Evolutionary conservation across 1,140 invertebrate species (phyloP), one percentile per base, ranked within the genome.

Genomic region (Brachionus rotundiformis): DNA sequence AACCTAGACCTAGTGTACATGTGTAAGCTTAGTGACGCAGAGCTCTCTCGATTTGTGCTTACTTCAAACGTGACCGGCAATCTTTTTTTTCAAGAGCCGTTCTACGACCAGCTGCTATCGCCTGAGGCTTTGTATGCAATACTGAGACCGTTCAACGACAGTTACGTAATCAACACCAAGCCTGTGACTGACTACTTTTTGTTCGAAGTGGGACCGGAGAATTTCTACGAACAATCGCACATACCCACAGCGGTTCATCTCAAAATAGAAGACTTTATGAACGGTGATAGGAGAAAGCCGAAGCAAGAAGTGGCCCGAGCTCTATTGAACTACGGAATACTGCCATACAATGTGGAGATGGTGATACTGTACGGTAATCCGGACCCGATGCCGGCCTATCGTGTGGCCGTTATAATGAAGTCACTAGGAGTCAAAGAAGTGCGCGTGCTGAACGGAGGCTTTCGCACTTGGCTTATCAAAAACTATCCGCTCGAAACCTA

Each of bases 381-480:
- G 0, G 76, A 79, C 44, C 76, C 76, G 3, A 54, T 79, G 47
- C 16, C 47, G 0, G 29, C 76, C 19, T 79, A 54, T 25, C 13
- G 76, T 23, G 27, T 63, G 1, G 76, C 76, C 2, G 4, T 79
- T 6, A 25, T 79, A 31, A 79, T 79, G 76, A 79, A 79, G 29
- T 54, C 29, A 11, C 7, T 79, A 25, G 76, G 76, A 11, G 47
- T 79, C 2, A 54, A 41, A 33, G 54, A 63, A 27, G 76, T 79
- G 10, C 76, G 27, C 25, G 76, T 79, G 8, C 76, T 79, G 0
- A 79, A 79, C 23, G 76, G 76, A n/a, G 76, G 76, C 16, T 79
- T 79, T 59, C 27, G 76, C n/a, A 54, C 76, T 23, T 79, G 76
- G 76, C 27, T 79, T 1, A 54, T 79, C 10, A 79, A 79, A 54